Evolutionary conservation across 2,888 invertebrate genomes (phyloP), one percentile per base, ranked within the genome.

Genomic region (Adineta ricciae): DNA sequence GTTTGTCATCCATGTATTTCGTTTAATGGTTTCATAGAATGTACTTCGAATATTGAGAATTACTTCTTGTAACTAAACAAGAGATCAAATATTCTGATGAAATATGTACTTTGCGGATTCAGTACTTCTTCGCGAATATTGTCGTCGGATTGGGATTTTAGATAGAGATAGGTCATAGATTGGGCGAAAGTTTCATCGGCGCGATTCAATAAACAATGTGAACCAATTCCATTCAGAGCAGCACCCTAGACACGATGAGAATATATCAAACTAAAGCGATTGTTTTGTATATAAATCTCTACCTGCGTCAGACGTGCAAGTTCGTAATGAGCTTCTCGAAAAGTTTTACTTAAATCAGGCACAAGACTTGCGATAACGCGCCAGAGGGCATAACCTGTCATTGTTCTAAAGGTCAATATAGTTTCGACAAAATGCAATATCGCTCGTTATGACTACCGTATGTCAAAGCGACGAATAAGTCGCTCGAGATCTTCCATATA

Each of bases 281-380:
- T n/a, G n/a, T n/a, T n/a, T n/a, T n/a, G n/a, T n/a, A n/a, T n/a
- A 46, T 3, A 64, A n/a, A 2, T 1, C 14, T 24, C 38, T 73
- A 73, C 73, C 16, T 73, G 73, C 21, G 73, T 73, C 36, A 38
- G 41, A 24, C 73, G 73, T 73, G 38, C 73, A 4, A 73, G 73
- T 73, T 73, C 73, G 16, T 38, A 16, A 73, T 73, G 73, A 38
- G 36, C 36, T 73, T 73, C 73, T 24, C 73, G 73, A 41, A 73
- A 73, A 36, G 9, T 73, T 14, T 73, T 73, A 73, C 73, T 73
- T 24, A 73, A 24, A 38, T 73, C 73, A 36, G 73, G 73, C 14
- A 73, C 73, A 41, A 73, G 73, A 73, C 41, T 73, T 24, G 73
- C 73, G 11, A 73, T 73, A 24, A 73, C 73, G 38, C 73, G 73